Evolutionary conservation across 2,888 invertebrate species (phyloP), one percentile per base, ranked within the genome.

Genomic region (Rhamphomyia laevipes): DNA sequence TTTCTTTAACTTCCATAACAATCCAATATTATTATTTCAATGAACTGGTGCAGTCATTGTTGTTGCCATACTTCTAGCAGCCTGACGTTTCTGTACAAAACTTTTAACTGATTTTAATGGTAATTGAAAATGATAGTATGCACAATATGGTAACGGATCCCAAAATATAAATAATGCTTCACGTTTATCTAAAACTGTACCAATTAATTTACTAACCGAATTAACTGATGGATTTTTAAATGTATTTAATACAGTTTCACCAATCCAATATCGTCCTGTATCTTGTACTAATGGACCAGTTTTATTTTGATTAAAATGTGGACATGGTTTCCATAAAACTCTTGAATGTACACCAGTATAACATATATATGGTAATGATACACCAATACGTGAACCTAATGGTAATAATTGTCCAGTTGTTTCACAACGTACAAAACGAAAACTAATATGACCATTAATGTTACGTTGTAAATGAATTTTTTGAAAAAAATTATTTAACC

Each of bases 131-230:
- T 86, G 86, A 68, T 88, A 88, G 64, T 86, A 88, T 3, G 86
- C 87, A 62, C 86, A 87, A 63, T 88, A 89, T 0, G 89, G 89
- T 58, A 89, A 64, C 6, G 89, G 89, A 63, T 89, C 89, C 88
- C 88, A 88, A 61, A 82, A 83, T 6, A 82, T 77, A 61, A 89
- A 89, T 1, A 89, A 71, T 0, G 86, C 87, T 63, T 89, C 87
- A 38, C 85, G 75, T 57, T 85, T 86, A 60, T 87, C 86, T 56
- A 87, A 64, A 35, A 85, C 81, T 0, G 81, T 81, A 37, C 81
- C 79, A 58, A 82, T 70, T 44, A 82, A 63, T 60, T 78, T 77
- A 17, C 77, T 77, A 6, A 82, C 75, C 2, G 73, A 67, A 55
- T 73, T 71, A 6, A 74, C 60, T 7, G 71, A 64, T 9, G 75